Conservation (phyloP, 2,113 vertebrate species). For the Cranoglanis bouderius region DNA sequence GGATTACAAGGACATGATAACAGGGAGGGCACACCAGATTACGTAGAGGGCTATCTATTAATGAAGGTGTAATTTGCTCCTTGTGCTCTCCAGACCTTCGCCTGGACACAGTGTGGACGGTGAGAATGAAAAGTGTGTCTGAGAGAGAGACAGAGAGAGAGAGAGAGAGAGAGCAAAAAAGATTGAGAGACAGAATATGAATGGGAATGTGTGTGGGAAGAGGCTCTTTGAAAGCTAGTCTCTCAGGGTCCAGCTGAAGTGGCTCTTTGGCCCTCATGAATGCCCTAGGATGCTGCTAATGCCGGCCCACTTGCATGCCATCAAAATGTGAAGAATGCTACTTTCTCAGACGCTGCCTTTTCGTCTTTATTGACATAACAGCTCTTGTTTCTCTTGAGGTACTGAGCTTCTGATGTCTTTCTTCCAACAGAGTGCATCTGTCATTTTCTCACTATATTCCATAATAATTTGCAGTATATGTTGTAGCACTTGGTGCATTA, state of each 20-base stretch:
- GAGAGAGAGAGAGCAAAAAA: background rate
- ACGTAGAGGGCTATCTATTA: conserved; percentile 55
- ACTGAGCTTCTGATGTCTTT: background rate
- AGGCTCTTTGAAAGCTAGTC: conserved; percentile 48
- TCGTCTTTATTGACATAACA: conserved; percentile 8
- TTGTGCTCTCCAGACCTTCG: conserved; percentile 52
- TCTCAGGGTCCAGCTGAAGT: conserved; percentile 50
- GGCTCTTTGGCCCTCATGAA: conserved; percentile 51
- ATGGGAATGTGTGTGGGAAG: conserved; percentile 32
- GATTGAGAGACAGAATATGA: background rate
- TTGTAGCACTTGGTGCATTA: background rate
- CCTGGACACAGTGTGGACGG: conserved; percentile 45
- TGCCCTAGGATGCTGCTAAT: conserved; percentile 49
- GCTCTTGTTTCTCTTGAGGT: conserved; percentile 4
- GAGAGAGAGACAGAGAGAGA: background rate
- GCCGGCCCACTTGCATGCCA: conserved; percentile 46
- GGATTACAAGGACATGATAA: conserved; percentile 65
- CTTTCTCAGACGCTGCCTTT: conserved; percentile 1
- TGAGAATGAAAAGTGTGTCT: conserved; percentile 28
- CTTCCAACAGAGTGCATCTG: background rate
- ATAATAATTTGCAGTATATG: background rate
- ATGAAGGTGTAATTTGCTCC: conserved; percentile 65
- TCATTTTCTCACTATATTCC: background rate
- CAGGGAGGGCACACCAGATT: conserved; percentile 51
- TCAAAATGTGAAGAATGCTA: conserved; percentile 43